A percentile compares a stretch with the other conserved stretches of the same genome.
phyloP scores from a whole-genome alignment of 2,113 vertebrate genomes.

The Tricholaema leucomelas region DNA sequence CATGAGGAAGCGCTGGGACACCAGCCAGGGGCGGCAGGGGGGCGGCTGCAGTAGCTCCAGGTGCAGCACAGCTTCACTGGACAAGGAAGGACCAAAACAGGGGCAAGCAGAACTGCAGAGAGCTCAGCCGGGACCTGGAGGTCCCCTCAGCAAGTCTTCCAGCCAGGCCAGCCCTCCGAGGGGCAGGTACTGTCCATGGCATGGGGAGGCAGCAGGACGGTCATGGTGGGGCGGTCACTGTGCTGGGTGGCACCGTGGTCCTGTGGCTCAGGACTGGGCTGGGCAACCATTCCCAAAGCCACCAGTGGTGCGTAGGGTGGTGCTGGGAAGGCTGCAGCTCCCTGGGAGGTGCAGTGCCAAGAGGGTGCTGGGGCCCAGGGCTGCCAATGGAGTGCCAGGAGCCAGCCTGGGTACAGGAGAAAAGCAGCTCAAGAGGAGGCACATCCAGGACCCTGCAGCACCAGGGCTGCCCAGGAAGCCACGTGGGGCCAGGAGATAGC shows the following conservation, averaged over 20 bases:
- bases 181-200: background rate
- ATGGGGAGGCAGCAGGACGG: background rate
- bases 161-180: background rate
- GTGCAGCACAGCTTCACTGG: background rate
- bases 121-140: background rate
- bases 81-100: background rate
- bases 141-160: background rate
- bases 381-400: background rate
- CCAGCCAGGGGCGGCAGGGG: background rate
- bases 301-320: background rate
- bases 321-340: background rate
- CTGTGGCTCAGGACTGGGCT: background rate
- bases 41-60: background rate
- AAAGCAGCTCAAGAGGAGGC: background rate
- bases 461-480: background rate
- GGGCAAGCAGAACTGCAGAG: background rate
- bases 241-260: accelerated
- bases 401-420: background rate
- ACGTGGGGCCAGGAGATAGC: conserved; percentile 41
- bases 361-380: background rate
- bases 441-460: accelerated
- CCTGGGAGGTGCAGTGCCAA: background rate
- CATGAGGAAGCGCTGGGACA: conserved; percentile 3
- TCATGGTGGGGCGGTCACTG: accelerated
- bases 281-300: background rate